A percentile compares a stretch with the other conserved stretches of the same genome.
Evolutionary conservation across 2,113 vertebrate genomes (phyloP).

Genomic region (Sylvia atricapilla): DNA sequence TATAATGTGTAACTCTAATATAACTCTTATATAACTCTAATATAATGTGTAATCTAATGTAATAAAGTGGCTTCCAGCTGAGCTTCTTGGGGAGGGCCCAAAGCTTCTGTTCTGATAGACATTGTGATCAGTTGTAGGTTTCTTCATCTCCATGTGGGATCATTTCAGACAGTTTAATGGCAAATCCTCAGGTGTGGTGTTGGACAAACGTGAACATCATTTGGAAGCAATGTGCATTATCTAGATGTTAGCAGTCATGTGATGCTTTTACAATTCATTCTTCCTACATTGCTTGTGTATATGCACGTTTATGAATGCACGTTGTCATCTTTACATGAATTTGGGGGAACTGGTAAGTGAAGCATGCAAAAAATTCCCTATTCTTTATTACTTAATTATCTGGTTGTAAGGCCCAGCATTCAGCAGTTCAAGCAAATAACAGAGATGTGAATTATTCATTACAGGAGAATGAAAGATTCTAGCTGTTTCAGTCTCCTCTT

Average conservation of each 20-base stretch:
- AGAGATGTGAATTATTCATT: constrained; percentile 26
- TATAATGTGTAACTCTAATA: neutral
- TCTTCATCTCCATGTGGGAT: neutral
- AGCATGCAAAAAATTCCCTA: neutral
- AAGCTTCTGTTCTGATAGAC: neutral
- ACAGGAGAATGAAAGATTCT: neutral
- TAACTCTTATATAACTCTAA: neutral
- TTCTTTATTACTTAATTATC: constrained; percentile 25
- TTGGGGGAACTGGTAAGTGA: neutral
- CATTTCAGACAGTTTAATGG: neutral
- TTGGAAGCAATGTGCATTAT: neutral
- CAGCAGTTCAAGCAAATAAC: neutral
- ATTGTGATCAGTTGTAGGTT: neutral
- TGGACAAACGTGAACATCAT: neutral
- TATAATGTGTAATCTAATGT: neutral
- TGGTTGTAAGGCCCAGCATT: neutral
- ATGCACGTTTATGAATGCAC: neutral
- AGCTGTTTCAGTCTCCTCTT: neutral
- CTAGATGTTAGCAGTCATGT: neutral
- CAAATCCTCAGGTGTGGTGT: neutral
- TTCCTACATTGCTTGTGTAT: neutral
- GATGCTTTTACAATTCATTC: neutral
- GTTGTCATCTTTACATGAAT: neutral
- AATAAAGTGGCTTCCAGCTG: neutral
- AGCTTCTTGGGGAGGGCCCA: neutral